Conservation (phyloP, 2,888 invertebrate species). For the Hemistola chrysoprasaria region DNA sequence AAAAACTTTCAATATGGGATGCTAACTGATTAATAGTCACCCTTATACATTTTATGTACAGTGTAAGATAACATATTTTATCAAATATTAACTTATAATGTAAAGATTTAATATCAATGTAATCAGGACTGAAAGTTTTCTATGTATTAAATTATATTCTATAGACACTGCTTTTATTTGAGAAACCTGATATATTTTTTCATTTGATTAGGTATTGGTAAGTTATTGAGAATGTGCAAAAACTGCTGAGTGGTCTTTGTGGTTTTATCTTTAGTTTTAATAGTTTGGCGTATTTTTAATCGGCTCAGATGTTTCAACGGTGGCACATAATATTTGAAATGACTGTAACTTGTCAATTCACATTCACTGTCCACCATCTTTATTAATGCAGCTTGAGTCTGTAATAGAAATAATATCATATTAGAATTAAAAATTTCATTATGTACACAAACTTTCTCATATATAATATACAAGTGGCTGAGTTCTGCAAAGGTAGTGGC, state of each 20-base stretch:
- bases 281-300: constrained; percentile 46
- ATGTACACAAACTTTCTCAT: too few species aligned
- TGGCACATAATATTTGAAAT: constrained; percentile 41
- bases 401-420: constrained; percentile 34
- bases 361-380: constrained; percentile 46
- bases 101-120: too few species aligned
- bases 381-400: constrained; percentile 56
- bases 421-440: too few species aligned
- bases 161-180: constrained; percentile 13
- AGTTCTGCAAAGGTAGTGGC: too few species aligned
- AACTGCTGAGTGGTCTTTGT: constrained; percentile 47
- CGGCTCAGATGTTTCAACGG: constrained; percentile 63
- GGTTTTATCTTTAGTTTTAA: constrained; percentile 38
- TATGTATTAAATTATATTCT: constrained; percentile 2
- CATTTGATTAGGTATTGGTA: constrained; percentile 53
- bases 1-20: too few species aligned
- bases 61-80: constrained; percentile 1
- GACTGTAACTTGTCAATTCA: constrained; percentile 38
- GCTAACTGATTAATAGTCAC: too few species aligned
- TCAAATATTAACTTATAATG: constrained; percentile 2
- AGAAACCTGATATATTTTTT: constrained; percentile 57
- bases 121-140: constrained; percentile 7
- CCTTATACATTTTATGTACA: too few species aligned
- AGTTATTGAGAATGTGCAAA: constrained; percentile 41
- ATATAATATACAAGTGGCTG: too few species aligned